phyloP scores from a whole-genome alignment of 2,113 vertebrate genomes.

The Trematomus loennbergii region DNA sequence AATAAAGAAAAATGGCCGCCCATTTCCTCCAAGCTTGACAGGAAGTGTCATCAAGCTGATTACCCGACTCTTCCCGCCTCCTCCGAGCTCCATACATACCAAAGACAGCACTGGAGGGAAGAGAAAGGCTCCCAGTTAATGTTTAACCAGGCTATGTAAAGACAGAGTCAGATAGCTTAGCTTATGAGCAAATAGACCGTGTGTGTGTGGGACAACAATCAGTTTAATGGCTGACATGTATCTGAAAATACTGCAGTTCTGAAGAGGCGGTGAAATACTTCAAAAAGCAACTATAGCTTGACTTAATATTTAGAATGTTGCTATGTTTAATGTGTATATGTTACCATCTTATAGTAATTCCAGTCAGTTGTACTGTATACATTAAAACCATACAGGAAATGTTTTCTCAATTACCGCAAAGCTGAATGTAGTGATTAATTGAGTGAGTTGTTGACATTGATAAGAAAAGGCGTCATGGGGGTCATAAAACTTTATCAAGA shows the following conservation, averaged over 20 bases:
- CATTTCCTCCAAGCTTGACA: constrained; percentile 44
- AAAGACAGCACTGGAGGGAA: constrained; percentile 52
- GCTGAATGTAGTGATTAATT: constrained; percentile 3
- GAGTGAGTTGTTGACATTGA: not conserved
- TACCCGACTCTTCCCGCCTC: constrained; percentile 11
- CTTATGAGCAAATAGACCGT: constrained; percentile 66
- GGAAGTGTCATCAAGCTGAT: constrained; percentile 51
- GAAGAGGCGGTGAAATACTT: constrained; percentile 10
- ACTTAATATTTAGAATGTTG: not conserved
- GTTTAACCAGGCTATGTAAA: constrained; percentile 73
- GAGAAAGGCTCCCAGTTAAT: constrained; percentile 72
- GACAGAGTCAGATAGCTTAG: constrained; percentile 62
- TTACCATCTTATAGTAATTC: not conserved
- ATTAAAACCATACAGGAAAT: not conserved
- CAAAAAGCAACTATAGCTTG: not conserved
- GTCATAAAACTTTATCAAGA: constrained; percentile 19
- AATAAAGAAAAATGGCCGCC: not conserved
- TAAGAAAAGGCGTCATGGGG: not conserved
- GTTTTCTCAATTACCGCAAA: not conserved
- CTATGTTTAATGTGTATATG: not conserved
- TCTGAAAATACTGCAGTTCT: constrained; percentile 22
- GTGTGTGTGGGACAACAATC: constrained; percentile 38
- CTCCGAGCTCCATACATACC: constrained; percentile 62
- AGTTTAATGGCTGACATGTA: constrained; percentile 20
- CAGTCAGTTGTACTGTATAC: not conserved